These are phyloP conservation scores for Kryptopterus vitreolus DNA, from an alignment of 2,797 vertebrate genomes.

Conservation along the genomic window DNA sequence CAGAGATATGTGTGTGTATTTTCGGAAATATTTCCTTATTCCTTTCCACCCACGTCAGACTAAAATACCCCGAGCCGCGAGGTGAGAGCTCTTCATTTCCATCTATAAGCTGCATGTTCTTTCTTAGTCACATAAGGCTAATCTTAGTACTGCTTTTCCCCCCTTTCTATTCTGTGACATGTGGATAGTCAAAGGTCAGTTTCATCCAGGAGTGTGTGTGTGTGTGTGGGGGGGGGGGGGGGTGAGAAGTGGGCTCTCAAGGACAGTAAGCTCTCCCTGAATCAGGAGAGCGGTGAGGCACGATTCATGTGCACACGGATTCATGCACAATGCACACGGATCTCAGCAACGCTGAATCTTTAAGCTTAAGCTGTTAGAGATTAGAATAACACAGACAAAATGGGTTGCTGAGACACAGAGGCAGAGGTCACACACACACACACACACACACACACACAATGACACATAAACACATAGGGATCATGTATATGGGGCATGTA, in stretches of 20 bases:
- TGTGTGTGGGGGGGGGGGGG: slow-evolving; percentile 12
- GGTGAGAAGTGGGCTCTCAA: slow-evolving; percentile 50
- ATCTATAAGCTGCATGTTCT: slow-evolving; percentile 39
- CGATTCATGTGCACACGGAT: slow-evolving; percentile 53
- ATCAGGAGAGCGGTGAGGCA: slow-evolving; percentile 39
- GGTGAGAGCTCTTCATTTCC: slow-evolving; percentile 30
- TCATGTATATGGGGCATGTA: neutral
- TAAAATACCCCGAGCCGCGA: slow-evolving; percentile 46
- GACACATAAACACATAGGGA: neutral
- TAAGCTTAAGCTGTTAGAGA: slow-evolving; percentile 25
- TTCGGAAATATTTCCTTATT: slow-evolving; percentile 35
- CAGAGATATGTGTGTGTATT: slow-evolving; percentile 19
- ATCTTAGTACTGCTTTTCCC: slow-evolving; percentile 27
- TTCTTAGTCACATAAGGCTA: slow-evolving; percentile 26
- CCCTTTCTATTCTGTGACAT: neutral
- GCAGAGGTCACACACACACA: slow-evolving; percentile 2
- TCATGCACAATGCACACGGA: slow-evolving; percentile 52
- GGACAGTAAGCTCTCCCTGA: slow-evolving; percentile 51
- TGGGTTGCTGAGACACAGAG: slow-evolving; percentile 1
- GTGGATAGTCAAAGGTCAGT: slow-evolving; percentile 62
- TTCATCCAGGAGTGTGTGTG: slow-evolving; percentile 21
- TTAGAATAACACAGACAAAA: neutral
- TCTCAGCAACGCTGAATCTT: slow-evolving; percentile 57
- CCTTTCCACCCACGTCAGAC: slow-evolving; percentile 40
- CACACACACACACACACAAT: neutral